Percentiles rank a stretch among this genome's conserved stretches.
These are phyloP conservation scores for Anarsia innoxiella DNA, from an alignment of 2,888 invertebrate genomes.

Conservation along the genomic window DNA sequence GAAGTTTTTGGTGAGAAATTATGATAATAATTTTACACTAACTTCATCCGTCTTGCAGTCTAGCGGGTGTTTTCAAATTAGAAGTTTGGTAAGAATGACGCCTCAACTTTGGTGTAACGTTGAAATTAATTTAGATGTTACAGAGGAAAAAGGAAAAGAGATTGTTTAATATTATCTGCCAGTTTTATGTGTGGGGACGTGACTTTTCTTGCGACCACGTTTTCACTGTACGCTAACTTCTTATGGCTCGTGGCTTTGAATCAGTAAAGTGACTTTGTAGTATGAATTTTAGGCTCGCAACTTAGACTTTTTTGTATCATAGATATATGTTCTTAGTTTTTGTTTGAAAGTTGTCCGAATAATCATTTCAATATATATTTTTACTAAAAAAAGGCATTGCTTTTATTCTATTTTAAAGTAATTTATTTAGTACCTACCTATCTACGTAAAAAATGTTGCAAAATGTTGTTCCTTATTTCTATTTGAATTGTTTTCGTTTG, in stretches of 20 bases:
- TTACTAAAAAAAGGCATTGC: too few species aligned
- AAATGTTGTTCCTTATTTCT: too few species aligned
- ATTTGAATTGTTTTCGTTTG: too few species aligned
- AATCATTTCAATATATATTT: too few species aligned
- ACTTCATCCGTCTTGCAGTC: slow-evolving; percentile 64
- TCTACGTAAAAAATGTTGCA: too few species aligned
- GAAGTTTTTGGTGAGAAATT: slow-evolving; percentile 72
- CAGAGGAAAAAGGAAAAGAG: too few species aligned
- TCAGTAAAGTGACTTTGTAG: slow-evolving; percentile 5
- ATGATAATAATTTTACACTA: slow-evolving; percentile 69
- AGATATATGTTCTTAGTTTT: too few species aligned
- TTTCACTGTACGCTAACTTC: slow-evolving; percentile 16
- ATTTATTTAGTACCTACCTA: too few species aligned
- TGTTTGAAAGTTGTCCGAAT: too few species aligned
- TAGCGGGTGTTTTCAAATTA: slow-evolving; percentile 45
- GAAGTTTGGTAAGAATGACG: slow-evolving; percentile 38
- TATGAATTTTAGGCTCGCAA: neutral
- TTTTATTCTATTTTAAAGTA: too few species aligned
- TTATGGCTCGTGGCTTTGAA: slow-evolving; percentile 13
- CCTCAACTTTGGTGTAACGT: slow-evolving; percentile 23
- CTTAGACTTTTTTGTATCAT: too few species aligned
- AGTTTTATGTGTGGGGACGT: slow-evolving; percentile 14
- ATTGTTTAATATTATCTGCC: slow-evolving; percentile 17
- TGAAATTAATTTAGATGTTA: slow-evolving; percentile 25
- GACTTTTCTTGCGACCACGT: slow-evolving; percentile 16